phyloP scores from a whole-genome alignment of 1,140 invertebrate genomes.

The Campoletis sonorensis region DNA sequence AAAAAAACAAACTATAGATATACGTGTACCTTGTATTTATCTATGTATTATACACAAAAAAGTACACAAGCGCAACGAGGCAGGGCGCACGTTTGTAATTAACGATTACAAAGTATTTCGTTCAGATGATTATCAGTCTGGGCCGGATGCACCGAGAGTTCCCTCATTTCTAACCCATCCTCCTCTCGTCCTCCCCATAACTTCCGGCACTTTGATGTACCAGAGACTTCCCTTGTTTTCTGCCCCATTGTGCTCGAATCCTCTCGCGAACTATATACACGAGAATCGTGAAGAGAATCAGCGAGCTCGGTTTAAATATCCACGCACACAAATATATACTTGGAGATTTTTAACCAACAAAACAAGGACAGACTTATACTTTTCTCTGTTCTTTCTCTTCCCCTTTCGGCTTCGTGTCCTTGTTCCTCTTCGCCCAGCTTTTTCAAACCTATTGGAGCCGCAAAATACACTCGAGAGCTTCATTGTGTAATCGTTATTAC shows the following conservation, averaged over 20 bases:
- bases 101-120: constrained; percentile 76
- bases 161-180: constrained; percentile 46
- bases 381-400: neutral
- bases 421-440: neutral
- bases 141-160: constrained; percentile 68
- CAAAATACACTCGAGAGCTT: neutral
- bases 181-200: constrained; percentile 67
- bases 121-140: constrained; percentile 76
- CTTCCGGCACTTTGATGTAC: constrained; percentile 66
- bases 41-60: neutral
- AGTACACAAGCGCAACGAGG: constrained; percentile 44
- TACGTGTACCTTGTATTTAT: neutral
- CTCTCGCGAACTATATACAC: constrained; percentile 25
- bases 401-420: neutral
- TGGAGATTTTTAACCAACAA: constrained; percentile 6
- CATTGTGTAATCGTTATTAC: neutral
- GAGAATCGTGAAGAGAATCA: constrained; percentile 29
- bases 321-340: constrained; percentile 12
- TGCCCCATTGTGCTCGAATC: constrained; percentile 56
- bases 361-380: neutral
- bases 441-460: neutral
- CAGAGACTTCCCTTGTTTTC: constrained; percentile 57
- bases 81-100: constrained; percentile 67
- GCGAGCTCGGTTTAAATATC: neutral
- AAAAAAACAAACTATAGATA: neutral